Conservation (phyloP, 2,113 vertebrate genomes). For the Phaetusa simplex region DNA sequence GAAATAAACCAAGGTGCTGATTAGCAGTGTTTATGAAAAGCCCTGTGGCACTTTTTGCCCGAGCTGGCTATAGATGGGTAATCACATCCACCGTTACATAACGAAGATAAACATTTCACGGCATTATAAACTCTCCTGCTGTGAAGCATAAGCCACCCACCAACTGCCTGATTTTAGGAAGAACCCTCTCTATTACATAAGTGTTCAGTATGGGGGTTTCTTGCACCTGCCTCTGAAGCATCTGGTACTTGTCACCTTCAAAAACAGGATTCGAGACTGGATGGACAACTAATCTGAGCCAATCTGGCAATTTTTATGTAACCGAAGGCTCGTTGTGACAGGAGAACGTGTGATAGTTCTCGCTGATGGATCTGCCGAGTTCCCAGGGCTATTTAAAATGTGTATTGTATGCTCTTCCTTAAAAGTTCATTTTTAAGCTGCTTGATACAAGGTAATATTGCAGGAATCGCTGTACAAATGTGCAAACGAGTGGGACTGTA, state of each 20-base stretch:
- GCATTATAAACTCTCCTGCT: slow-evolving; percentile 62
- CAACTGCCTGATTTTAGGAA: slow-evolving; percentile 67
- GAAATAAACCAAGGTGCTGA: slow-evolving; percentile 23
- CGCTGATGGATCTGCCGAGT: not conserved
- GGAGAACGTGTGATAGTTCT: not conserved
- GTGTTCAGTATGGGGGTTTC: slow-evolving; percentile 68
- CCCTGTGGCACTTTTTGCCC: slow-evolving; percentile 38
- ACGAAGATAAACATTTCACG: slow-evolving; percentile 55
- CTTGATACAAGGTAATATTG: not conserved
- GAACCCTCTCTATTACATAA: slow-evolving; percentile 68
- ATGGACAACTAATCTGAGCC: slow-evolving; percentile 48
- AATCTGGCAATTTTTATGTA: slow-evolving; percentile 57
- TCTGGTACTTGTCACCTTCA: slow-evolving; percentile 71
- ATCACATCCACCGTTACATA: slow-evolving; percentile 44
- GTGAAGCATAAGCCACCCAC: slow-evolving; percentile 68
- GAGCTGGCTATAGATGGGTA: slow-evolving; percentile 43
- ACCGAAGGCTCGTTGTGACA: not conserved
- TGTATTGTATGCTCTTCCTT: slow-evolving; percentile 29
- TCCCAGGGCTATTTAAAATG: slow-evolving; percentile 29
- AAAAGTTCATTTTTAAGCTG: slow-evolving; percentile 29
- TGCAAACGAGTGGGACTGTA: slow-evolving; percentile 38
- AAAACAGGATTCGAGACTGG: slow-evolving; percentile 36
- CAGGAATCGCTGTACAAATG: slow-evolving; percentile 30
- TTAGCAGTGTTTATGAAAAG: slow-evolving; percentile 50
- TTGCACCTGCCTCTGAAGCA: slow-evolving; percentile 72